phyloP scores from a whole-genome alignment of 2,113 vertebrate genomes.

The Perognathus longimembris region DNA sequence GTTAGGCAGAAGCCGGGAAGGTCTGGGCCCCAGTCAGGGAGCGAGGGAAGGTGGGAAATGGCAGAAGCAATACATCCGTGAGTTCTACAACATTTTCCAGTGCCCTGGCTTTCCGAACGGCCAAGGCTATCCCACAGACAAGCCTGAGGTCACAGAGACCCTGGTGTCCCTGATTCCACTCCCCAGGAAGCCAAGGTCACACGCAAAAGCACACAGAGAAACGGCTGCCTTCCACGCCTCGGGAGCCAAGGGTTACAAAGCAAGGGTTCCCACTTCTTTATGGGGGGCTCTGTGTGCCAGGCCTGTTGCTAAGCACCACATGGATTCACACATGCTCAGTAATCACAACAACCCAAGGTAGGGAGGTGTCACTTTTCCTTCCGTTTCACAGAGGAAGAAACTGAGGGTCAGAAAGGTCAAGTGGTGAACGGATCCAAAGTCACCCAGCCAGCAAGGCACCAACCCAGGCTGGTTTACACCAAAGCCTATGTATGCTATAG shows the following conservation, averaged over 20 bases:
- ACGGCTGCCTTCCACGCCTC: accelerated
- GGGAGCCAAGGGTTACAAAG: background rate
- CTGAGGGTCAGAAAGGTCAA: constrained; percentile 33
- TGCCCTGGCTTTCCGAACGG: background rate
- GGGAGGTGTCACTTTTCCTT: background rate
- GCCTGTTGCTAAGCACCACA: background rate
- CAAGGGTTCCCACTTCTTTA: background rate
- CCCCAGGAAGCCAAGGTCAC: background rate
- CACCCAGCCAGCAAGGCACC: constrained; percentile 28
- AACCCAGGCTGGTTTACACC: background rate
- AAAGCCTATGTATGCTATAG: background rate
- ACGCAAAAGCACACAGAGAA: background rate
- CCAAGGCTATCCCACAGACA: background rate
- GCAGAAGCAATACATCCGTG: background rate
- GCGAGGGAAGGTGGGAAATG: background rate
- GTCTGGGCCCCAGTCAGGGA: background rate
- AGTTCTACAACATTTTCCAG: background rate
- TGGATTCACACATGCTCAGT: background rate
- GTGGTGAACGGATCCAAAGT: background rate
- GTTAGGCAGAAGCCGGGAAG: background rate
- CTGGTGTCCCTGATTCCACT: background rate
- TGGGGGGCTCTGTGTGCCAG: background rate
- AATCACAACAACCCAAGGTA: background rate
- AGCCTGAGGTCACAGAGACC: background rate
- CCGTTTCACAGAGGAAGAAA: background rate